phyloP scores from a whole-genome alignment of 2,113 vertebrate genomes.

The Eidolon helvum region DNA sequence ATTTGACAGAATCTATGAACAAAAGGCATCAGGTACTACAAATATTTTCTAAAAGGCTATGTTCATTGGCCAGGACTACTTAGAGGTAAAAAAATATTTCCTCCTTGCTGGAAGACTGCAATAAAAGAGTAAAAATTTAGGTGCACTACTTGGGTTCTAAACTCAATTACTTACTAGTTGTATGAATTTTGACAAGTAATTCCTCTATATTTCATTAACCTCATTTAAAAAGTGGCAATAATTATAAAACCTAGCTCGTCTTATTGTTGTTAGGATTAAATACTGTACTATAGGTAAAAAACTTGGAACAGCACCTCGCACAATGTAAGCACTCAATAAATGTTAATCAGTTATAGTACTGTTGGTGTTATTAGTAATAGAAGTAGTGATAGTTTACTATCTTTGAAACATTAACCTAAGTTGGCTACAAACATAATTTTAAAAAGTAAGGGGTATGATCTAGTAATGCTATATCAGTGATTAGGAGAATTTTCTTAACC shows the following conservation, averaged over 20 bases:
- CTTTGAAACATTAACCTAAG: not conserved
- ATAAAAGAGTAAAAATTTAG: not conserved
- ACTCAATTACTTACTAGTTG: not conserved
- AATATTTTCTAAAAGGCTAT: not conserved
- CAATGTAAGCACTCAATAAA: not conserved
- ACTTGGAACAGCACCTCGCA: not conserved
- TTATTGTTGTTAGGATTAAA: not conserved
- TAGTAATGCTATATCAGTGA: not conserved
- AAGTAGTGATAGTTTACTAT: not conserved
- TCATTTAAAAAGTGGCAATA: not conserved
- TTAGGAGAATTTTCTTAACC: not conserved
- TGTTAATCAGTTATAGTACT: not conserved
- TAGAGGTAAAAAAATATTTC: not conserved
- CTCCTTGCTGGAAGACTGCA: not conserved
- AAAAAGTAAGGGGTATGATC: not conserved
- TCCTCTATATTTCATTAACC: not conserved
- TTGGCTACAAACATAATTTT: not conserved
- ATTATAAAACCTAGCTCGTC: not conserved
- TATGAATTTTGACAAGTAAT: not conserved
- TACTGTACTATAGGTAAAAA: not conserved
- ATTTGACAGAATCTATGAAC: not conserved
- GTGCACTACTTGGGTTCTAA: not conserved
- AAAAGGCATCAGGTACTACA: not conserved
- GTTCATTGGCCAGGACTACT: not conserved
- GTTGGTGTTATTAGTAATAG: not conserved